Base-by-base conservation (phyloP, 2,113 vertebrate genomes). In the Proteles cristata region DNA sequence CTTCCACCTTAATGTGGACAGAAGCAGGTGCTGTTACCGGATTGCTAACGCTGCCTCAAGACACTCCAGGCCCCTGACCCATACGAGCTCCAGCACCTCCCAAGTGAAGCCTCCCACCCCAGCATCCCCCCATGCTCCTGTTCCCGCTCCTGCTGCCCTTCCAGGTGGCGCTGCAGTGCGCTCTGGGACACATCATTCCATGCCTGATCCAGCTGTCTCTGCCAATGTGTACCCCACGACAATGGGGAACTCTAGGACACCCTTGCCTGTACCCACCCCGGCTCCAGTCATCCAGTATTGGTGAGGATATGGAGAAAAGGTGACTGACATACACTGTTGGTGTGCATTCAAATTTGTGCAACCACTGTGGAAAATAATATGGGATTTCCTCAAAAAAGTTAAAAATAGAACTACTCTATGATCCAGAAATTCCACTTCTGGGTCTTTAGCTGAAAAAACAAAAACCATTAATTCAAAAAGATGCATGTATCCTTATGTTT, bases 201-300 rank as follows among this genome's bases (percentile, higher is more conserved):
- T 4, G 26, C 43, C 43, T 48, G 74, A 77, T 31, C 26, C 43
- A 48, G 74, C 43, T 77, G 14, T 48, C 43, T 48, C 43, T 4
- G 7, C 14, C 15, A 16, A 3, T 0, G 0, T 31, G 43, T 26
- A 15, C 74, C 43, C 26, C 26, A 48, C 43, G 0, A 17, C 26
- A 48, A 77, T 26, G 15, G 43, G 31, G 74, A 28, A 77, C 7
- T 48, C 43, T 7, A 17, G 43, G 43, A 31, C 12, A 16, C 43
- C 74, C 74, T 48, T 1, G 14, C 14, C 74, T 31, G 74, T 16
- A 15, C 14, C 43, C 43, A 8, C 43, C 45, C 74, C 26, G 8
- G 74, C 43, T 48, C 43, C 26, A 48, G 43, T 26, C 45, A 53
- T 16, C 45, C 8, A 50, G 28, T 33, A 9, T 17, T 79, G 28